phyloP scores from a whole-genome alignment of 2,888 invertebrate species.

The Aphrophora alni region DNA sequence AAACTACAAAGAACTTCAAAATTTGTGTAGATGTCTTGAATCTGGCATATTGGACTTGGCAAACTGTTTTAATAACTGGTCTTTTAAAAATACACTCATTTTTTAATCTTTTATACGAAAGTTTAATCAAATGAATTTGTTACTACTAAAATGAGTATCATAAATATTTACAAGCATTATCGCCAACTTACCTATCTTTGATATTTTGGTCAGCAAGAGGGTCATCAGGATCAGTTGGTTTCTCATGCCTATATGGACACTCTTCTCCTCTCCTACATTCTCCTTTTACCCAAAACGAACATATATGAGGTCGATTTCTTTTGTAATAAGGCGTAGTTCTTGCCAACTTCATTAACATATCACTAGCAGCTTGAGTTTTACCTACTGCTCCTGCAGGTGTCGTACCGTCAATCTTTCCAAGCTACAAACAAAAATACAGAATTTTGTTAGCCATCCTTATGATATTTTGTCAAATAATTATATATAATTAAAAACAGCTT shows the following conservation, averaged over 20 bases:
- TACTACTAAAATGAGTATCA: too few relatives aligned
- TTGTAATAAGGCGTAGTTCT: constrained; percentile 95
- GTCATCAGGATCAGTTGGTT: constrained; percentile 96
- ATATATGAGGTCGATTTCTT: constrained; percentile 92
- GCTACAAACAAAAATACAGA: constrained; percentile 42
- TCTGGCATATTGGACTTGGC: too few relatives aligned
- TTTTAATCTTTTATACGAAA: too few relatives aligned
- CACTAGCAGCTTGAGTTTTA: constrained; percentile 79
- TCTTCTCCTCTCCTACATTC: constrained; percentile 96
- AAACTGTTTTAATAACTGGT: too few relatives aligned
- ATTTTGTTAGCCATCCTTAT: constrained; percentile 46
- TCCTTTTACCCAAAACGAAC: constrained; percentile 98
- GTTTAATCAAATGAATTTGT: too few relatives aligned
- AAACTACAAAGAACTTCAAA: too few relatives aligned
- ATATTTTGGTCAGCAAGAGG: constrained; percentile 96
- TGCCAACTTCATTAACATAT: constrained; percentile 85
- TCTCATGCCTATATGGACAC: constrained; percentile 95
- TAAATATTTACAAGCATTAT: too few relatives aligned
- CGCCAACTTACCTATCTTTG: constrained; percentile 76
- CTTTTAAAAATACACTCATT: too few relatives aligned
- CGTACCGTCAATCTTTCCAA: constrained; percentile 54
- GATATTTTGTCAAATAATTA: too few relatives aligned
- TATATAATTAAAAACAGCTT: too few relatives aligned
- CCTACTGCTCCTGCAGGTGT: constrained; percentile 67
- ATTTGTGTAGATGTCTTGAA: too few relatives aligned